These are phyloP conservation scores for Laothoe populi DNA, from an alignment of 2,888 invertebrate genomes.

Conservation along the genomic window DNA sequence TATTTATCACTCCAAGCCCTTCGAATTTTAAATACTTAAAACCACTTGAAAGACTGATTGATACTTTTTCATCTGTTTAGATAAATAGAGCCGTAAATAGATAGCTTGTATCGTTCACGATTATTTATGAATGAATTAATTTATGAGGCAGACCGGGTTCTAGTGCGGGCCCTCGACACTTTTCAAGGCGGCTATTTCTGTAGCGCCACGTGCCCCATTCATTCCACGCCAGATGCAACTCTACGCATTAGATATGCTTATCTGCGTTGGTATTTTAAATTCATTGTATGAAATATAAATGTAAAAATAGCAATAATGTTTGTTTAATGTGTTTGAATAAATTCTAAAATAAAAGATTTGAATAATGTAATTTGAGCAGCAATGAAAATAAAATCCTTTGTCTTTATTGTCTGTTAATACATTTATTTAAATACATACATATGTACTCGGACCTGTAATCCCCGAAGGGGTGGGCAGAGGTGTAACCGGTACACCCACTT, in stretches of 20 bases:
- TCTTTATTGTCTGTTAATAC: too few species aligned
- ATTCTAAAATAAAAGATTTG: too few species aligned
- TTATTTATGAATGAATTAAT: constrained; percentile 25
- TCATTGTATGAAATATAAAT: not conserved
- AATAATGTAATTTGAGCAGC: too few species aligned
- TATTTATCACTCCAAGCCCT: too few species aligned
- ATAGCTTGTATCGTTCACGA: not conserved
- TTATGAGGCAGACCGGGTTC: constrained; percentile 34
- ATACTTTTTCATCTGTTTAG: constrained; percentile 11
- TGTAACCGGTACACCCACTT: too few species aligned
- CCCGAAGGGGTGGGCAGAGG: too few species aligned
- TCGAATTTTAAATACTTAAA: not conserved
- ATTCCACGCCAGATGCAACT: constrained; percentile 49
- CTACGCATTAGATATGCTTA: constrained; percentile 6
- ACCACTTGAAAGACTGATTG: constrained; percentile 5
- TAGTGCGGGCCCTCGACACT: constrained; percentile 44
- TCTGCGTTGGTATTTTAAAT: constrained; percentile 1
- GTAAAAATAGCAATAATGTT: not conserved
- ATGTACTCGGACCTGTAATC: too few species aligned
- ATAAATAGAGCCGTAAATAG: constrained; percentile 11
- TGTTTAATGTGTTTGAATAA: not conserved
- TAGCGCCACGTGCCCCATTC: constrained; percentile 41
- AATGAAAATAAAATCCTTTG: too few species aligned
- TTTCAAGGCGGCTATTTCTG: constrained; percentile 55
- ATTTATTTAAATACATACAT: too few species aligned